Evolutionary conservation across 2,113 vertebrate genomes (phyloP).

Genomic region (Psophia crepitans): DNA sequence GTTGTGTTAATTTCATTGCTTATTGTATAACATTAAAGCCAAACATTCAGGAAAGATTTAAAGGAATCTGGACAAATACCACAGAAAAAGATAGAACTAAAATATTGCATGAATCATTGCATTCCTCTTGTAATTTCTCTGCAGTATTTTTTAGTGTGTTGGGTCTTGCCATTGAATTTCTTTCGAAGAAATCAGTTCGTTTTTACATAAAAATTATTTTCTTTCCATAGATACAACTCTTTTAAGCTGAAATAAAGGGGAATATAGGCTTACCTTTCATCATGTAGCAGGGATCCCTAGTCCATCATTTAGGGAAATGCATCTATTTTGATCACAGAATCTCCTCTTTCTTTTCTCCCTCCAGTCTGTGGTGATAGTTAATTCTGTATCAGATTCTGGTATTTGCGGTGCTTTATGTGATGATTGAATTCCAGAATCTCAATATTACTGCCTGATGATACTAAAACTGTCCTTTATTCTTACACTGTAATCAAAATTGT

Average conservation of each 20-base stretch:
- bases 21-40: fast-evolving
- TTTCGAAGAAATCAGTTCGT: neutral
- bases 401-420: neutral
- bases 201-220: neutral
- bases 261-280: neutral
- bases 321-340: neutral
- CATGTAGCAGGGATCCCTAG: neutral
- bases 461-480: neutral
- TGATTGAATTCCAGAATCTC: neutral
- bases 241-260: neutral
- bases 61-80: no score
- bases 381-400: neutral
- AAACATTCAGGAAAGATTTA: fast-evolving
- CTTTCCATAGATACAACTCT: neutral
- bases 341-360: neutral
- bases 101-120: neutral
- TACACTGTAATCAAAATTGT: neutral
- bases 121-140: neutral
- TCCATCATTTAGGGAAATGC: neutral
- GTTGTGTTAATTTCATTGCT: neutral
- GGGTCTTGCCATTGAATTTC: neutral
- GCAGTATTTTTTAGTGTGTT: neutral
- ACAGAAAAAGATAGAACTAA: neutral
- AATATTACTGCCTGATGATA: neutral
- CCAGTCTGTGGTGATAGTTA: neutral